Conservation (phyloP, 2,797 vertebrate genomes). For the Pogonophryne albipinna region DNA sequence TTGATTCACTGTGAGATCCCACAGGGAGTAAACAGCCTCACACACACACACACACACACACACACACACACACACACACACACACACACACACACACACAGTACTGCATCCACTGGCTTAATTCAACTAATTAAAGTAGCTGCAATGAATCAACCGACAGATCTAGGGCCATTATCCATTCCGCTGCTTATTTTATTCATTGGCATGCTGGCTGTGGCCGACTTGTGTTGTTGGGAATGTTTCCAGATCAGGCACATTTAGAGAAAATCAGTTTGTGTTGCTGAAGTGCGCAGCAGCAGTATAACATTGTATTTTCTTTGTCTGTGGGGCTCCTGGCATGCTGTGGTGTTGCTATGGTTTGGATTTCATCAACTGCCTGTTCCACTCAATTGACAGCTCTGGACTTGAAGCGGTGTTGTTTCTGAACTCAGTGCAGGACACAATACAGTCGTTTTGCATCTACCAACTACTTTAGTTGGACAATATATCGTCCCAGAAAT, state of each 20-base stretch:
- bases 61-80: too few species aligned
- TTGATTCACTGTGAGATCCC: constrained; percentile 66
- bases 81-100: constrained; percentile 37
- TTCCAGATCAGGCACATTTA: constrained; percentile 44
- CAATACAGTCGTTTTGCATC: neutral
- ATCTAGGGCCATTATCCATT: constrained; percentile 48
- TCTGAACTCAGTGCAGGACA: neutral
- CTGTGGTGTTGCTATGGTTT: constrained; percentile 45
- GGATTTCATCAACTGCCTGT: constrained; percentile 70
- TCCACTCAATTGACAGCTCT: constrained; percentile 49
- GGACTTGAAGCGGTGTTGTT: constrained; percentile 7
- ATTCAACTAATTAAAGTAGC: constrained; percentile 59
- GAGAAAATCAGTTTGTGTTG: constrained; percentile 56
- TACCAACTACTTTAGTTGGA: too few species aligned
- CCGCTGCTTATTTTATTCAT: constrained; percentile 57
- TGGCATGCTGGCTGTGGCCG: constrained; percentile 30
- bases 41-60: constrained; percentile 23
- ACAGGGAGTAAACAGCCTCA: constrained; percentile 66
- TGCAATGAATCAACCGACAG: constrained; percentile 53
- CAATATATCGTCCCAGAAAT: too few species aligned
- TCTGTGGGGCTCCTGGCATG: constrained; percentile 43
- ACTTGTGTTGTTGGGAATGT: constrained; percentile 48
- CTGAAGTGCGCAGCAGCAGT: constrained; percentile 53
- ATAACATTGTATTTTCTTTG: constrained; percentile 51
- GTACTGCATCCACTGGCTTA: constrained; percentile 45